A percentile compares a stretch with the other conserved stretches of the same genome.
phyloP scores from a whole-genome alignment of 2,113 vertebrate genomes.

The Carassius auratus region DNA sequence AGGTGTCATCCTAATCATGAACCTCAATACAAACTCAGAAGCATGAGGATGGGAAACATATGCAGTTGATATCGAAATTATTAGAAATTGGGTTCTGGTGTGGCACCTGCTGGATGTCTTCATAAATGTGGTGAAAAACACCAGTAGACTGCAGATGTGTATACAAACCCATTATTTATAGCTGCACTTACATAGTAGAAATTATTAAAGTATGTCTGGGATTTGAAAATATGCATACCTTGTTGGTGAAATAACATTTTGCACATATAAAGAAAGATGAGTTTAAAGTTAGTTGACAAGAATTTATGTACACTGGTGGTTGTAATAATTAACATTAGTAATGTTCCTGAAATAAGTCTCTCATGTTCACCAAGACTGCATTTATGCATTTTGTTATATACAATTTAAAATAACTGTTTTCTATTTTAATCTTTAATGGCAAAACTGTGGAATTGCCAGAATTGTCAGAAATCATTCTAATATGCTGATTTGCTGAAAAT shows the following conservation, averaged over 20 bases:
- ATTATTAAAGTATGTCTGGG: neutral
- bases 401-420: no score
- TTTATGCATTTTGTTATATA: no score
- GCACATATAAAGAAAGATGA: no score
- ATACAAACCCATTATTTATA: neutral
- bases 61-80: neutral
- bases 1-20: neutral
- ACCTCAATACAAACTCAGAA: neutral
- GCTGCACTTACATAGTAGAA: neutral
- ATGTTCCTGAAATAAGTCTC: no score
- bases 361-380: no score
- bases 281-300: no score
- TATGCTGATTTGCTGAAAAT: no score
- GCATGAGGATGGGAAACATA: neutral
- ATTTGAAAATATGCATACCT: neutral
- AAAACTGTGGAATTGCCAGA: no score
- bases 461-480: no score
- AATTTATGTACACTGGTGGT: no score
- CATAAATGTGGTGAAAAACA: neutral
- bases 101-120: neutral
- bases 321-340: no score
- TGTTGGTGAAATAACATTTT: neutral
- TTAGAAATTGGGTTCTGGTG: neutral
- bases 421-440: no score
- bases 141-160: neutral